A percentile compares a stretch with the other conserved stretches of the same genome.
These are phyloP conservation scores for Linepithema humile DNA, from an alignment of 1,140 invertebrate genomes.

Conservation along the genomic window DNA sequence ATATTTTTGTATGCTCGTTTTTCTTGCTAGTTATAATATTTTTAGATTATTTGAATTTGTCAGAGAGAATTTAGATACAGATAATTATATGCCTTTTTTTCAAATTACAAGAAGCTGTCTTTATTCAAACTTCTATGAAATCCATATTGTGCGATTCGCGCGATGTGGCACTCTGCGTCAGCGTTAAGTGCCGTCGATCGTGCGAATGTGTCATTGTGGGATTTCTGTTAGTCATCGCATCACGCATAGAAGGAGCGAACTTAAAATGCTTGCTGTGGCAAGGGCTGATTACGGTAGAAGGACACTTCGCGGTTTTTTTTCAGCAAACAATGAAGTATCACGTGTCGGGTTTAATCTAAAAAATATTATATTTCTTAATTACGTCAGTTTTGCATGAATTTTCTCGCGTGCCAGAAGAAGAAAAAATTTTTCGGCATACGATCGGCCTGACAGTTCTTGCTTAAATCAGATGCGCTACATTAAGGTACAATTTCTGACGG, in stretches of 20 bases:
- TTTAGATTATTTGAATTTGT: too few relatives aligned
- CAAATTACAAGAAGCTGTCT: too few relatives aligned
- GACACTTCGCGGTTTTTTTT: not conserved
- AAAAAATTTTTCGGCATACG: too few relatives aligned
- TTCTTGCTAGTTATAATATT: too few relatives aligned
- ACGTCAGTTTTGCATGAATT: too few relatives aligned
- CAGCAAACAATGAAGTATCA: not conserved
- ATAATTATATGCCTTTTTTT: too few relatives aligned
- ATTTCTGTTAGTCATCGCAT: slow-evolving; percentile 64
- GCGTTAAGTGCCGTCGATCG: slow-evolving; percentile 9
- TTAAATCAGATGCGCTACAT: too few relatives aligned
- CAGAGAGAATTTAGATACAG: too few relatives aligned
- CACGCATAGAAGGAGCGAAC: slow-evolving; percentile 49
- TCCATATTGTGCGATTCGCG: not conserved
- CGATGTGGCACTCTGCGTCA: slow-evolving; percentile 26
- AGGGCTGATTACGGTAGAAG: slow-evolving; percentile 3
- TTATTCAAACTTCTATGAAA: not conserved
- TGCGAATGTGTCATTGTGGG: slow-evolving; percentile 55
- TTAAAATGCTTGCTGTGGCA: slow-evolving; percentile 4
- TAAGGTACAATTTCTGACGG: not conserved
- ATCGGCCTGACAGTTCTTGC: too few relatives aligned
- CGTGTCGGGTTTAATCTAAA: not conserved
- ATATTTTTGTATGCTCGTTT: too few relatives aligned
- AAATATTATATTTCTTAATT: too few relatives aligned
- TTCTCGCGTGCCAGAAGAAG: too few relatives aligned